Base-by-base conservation (phyloP, 35 echinoderm and acorn worm species). In the Heliocidaris tuberculata region DNA sequence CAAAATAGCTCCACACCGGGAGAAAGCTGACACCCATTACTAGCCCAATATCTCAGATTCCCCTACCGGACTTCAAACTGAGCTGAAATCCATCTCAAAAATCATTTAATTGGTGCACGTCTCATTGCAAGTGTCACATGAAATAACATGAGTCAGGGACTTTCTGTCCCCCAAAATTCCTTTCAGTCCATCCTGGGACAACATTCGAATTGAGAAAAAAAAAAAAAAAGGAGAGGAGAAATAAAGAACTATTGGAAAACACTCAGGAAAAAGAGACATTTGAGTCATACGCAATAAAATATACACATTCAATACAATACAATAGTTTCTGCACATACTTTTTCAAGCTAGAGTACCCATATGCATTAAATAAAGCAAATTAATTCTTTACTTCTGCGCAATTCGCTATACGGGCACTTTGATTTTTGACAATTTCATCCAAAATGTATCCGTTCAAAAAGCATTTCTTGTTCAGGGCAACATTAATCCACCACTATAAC, bases 11-110 rank as follows among this genome's bases (percentile, higher is more conserved):
- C 47, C 87, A 89, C 47, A 89, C 31, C 87, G 6, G 31, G 87
- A 47, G 31, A 89, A 89, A 89, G 65, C 21, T 89, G 87, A 89
- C 87, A 89, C 87, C 87, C 47, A 89, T 89, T 89, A 89, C 87
- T 19, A 78, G 65, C 87, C 87, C 47, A 89, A 89, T 89, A 89
- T 89, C 87, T 89, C 29, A 6, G 87, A 89, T 89, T 89, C 87
- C 87, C 5, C 87, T 15, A 48, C 4, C 8, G 30, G 32, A 32
- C 32, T 47, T 16, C 31, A 89, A 89, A 32, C 87, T 5, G 87
- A 19, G 31, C 87, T 89, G 87, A 89, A 32, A 89, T 48, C 31
- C 87, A 47, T 89, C 87, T 89, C 87, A 89, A 15, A 89, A 35
- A 89, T 89, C 87, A 48, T 24, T 32, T 89, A 32, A 89, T 48